Conservation (phyloP, 2,113 vertebrate genomes). For the Alaudala cheleensis region DNA sequence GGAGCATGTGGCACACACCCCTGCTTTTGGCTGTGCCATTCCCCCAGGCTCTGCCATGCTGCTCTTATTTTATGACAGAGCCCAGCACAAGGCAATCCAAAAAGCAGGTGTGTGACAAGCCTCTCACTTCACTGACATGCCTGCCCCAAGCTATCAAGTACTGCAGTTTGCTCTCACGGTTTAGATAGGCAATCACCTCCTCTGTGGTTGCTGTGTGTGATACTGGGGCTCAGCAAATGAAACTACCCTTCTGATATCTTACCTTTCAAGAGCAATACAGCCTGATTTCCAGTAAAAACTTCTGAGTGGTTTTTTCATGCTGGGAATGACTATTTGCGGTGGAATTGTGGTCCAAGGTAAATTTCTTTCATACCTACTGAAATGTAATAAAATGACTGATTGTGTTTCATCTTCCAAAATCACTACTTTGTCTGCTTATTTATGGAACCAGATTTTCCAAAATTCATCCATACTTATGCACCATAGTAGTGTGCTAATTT, state of each 20-base stretch:
- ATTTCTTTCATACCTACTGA: not conserved
- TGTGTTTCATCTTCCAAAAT: not conserved
- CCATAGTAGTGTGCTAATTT: not conserved
- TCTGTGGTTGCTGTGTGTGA: not conserved
- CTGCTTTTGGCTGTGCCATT: not conserved
- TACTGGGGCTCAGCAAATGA: not conserved
- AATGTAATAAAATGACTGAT: not conserved
- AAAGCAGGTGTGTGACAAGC: constrained; percentile 7
- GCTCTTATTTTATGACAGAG: not conserved
- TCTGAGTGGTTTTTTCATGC: not conserved
- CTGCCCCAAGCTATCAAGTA: not conserved
- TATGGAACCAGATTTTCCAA: not conserved
- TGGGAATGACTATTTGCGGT: not conserved
- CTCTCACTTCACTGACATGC: not conserved
- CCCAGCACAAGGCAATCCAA: not conserved
- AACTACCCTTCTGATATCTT: not conserved
- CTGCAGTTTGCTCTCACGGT: not conserved
- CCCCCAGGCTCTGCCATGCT: not conserved
- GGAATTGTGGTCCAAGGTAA: not conserved
- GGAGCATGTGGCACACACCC: not conserved
- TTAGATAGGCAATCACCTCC: not conserved
- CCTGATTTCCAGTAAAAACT: not conserved
- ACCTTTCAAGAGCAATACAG: not conserved
- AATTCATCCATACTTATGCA: not conserved
- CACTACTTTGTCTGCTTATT: not conserved